These are phyloP conservation scores for Tympanuchus pallidicinctus DNA, from an alignment of 2,113 vertebrate species.

Conservation along the genomic window DNA sequence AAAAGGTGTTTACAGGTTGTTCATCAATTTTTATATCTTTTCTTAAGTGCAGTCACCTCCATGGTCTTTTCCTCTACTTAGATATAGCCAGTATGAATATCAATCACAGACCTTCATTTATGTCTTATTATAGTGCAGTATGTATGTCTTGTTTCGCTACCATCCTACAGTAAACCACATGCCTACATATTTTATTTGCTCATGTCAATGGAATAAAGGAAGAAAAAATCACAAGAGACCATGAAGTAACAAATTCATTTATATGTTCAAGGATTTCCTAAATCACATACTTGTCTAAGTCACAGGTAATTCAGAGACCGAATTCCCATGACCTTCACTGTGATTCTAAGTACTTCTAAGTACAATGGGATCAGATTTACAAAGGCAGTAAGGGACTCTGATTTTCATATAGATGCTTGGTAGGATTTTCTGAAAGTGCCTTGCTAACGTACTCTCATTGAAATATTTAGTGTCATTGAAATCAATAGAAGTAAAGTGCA, in stretches of 20 bases:
- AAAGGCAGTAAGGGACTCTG: slow-evolving; percentile 5
- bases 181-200: slow-evolving; percentile 6
- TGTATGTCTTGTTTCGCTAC: background rate
- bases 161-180: background rate
- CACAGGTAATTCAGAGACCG: background rate
- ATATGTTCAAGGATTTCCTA: background rate
- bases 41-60: background rate
- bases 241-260: background rate
- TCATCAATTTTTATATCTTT: background rate
- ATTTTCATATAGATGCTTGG: background rate
- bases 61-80: background rate
- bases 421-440: background rate
- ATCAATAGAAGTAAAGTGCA: slow-evolving; percentile 29
- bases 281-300: background rate
- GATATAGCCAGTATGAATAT: slow-evolving; percentile 12
- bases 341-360: background rate
- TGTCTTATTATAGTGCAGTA: background rate
- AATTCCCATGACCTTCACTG: background rate
- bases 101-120: slow-evolving; percentile 22
- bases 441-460: background rate
- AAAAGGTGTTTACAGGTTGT: background rate
- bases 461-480: background rate
- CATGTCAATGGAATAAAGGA: background rate
- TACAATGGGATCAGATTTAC: slow-evolving; percentile 12
- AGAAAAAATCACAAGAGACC: background rate